These are phyloP conservation scores for Ptychodera flava DNA, from an alignment of 35 echinoderm and acorn worm species.

Conservation along the genomic window DNA sequence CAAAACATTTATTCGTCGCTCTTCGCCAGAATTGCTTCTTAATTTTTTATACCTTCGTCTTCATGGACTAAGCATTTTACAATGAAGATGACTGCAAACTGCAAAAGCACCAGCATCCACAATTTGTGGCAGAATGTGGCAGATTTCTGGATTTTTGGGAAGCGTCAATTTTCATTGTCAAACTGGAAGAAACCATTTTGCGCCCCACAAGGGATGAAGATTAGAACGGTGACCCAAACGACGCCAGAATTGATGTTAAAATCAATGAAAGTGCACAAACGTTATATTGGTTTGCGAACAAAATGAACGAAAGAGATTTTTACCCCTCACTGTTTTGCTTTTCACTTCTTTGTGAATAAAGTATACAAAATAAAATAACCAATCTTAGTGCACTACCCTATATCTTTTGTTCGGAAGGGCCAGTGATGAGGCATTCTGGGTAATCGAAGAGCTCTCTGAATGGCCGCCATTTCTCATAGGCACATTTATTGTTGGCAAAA, in stretches of 20 bases:
- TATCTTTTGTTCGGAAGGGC: background rate
- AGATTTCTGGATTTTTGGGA: background rate
- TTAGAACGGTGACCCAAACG: background rate
- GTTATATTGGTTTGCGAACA: background rate
- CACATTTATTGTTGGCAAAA: background rate
- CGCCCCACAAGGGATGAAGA: background rate
- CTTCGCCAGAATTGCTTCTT: background rate
- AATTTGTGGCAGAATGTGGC: background rate
- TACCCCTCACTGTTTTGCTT: background rate
- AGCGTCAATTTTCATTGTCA: background rate
- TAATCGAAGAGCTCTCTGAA: background rate
- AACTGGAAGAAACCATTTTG: background rate
- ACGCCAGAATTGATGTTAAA: too few species aligned
- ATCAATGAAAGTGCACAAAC: background rate
- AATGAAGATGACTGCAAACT: background rate
- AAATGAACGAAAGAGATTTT: background rate
- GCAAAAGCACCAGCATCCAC: background rate
- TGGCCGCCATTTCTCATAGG: background rate
- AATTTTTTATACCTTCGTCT: background rate
- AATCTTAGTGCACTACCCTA: too few species aligned
- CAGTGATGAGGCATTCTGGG: background rate
- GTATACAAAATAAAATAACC: background rate
- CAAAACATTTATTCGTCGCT: background rate
- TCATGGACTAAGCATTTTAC: background rate
- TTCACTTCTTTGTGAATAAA: background rate